Percentiles rank a stretch among this genome's conserved stretches.
Evolutionary conservation across 2,797 vertebrate genomes (phyloP).

Genomic region (Poecilia wingei): DNA sequence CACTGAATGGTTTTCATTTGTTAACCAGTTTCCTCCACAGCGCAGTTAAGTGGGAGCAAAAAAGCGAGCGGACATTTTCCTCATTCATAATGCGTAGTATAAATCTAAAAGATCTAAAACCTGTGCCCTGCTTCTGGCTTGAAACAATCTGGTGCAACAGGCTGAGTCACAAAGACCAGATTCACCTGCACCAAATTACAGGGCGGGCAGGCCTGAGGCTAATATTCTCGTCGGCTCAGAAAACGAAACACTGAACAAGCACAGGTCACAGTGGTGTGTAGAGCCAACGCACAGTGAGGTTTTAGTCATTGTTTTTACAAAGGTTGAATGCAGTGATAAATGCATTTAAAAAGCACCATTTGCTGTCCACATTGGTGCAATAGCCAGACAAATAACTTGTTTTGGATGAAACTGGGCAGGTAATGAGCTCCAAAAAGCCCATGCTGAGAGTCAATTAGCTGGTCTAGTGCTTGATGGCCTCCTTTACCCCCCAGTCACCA

Average conservation of each 20-base stretch:
- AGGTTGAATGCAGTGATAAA: neutral
- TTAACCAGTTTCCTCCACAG: too few species aligned
- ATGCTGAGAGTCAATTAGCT: slow-evolving; percentile 55
- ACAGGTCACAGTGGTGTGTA: slow-evolving; percentile 20
- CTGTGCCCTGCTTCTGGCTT: slow-evolving; percentile 1
- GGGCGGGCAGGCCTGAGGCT: slow-evolving; percentile 7
- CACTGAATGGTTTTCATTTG: slow-evolving; percentile 1
- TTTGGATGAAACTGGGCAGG: slow-evolving; percentile 15
- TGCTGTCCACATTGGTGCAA: slow-evolving; percentile 6
- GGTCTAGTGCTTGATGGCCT: slow-evolving; percentile 56
- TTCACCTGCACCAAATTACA: slow-evolving; percentile 64
- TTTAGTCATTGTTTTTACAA: neutral
- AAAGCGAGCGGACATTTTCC: neutral
- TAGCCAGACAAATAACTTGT: slow-evolving; percentile 8
- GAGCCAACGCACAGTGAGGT: slow-evolving; percentile 1
- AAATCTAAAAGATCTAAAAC: slow-evolving; percentile 12
- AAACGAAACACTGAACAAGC: slow-evolving; percentile 50
- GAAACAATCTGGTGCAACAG: slow-evolving; percentile 30
- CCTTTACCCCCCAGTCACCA: slow-evolving; percentile 65
- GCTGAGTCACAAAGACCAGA: slow-evolving; percentile 58
- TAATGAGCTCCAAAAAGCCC: slow-evolving; percentile 25
- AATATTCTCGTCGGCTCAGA: slow-evolving; percentile 37
- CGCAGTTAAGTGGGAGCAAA: neutral
- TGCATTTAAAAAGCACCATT: neutral
- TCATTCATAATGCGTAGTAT: neutral